Percentiles rank a stretch among this genome's conserved stretches.
Conservation (phyloP, 2,797 vertebrate genomes). For the Betta splendens region DNA sequence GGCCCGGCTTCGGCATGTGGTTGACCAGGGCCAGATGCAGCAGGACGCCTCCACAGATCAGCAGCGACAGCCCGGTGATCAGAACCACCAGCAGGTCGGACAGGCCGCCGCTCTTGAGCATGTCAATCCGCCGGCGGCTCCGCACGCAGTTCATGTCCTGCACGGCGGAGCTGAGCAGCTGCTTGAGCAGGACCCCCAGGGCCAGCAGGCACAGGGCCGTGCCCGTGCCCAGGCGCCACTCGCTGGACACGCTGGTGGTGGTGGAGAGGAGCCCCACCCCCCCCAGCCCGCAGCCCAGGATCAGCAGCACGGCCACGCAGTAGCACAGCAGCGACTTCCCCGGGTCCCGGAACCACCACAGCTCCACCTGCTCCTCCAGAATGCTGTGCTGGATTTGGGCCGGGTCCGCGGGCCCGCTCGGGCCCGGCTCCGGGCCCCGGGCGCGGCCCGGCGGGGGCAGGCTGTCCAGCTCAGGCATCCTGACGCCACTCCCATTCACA, state of each 20-base stretch:
- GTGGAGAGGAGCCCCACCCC: conserved; percentile 93
- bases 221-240: conserved; percentile 92
- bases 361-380: conserved; percentile 94
- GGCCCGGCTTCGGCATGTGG: conserved; percentile 82
- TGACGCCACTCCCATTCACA: conserved; percentile 44
- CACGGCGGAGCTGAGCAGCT: conserved; percentile 95
- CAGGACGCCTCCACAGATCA: conserved; percentile 89
- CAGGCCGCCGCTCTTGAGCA: conserved; percentile 92
- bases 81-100: conserved; percentile 89
- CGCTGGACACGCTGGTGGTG: conserved; percentile 93
- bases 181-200: conserved; percentile 92
- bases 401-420: conserved; percentile 75
- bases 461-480: conserved; percentile 87
- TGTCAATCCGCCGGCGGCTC: conserved; percentile 87
- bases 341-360: conserved; percentile 97
- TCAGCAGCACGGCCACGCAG: conserved; percentile 86
- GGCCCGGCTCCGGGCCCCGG: conserved; percentile 48
- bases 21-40: conserved; percentile 85
- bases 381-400: conserved; percentile 87
- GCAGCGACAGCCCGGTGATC: conserved; percentile 85
- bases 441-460: conserved; percentile 67
- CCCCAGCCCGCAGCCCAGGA: conserved; percentile 89
- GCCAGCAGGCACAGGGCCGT: conserved; percentile 92
- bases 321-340: conserved; percentile 93
- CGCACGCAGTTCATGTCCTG: conserved; percentile 99